phyloP scores from a whole-genome alignment of 2,888 invertebrate species.

The Machimus atricapillus region DNA sequence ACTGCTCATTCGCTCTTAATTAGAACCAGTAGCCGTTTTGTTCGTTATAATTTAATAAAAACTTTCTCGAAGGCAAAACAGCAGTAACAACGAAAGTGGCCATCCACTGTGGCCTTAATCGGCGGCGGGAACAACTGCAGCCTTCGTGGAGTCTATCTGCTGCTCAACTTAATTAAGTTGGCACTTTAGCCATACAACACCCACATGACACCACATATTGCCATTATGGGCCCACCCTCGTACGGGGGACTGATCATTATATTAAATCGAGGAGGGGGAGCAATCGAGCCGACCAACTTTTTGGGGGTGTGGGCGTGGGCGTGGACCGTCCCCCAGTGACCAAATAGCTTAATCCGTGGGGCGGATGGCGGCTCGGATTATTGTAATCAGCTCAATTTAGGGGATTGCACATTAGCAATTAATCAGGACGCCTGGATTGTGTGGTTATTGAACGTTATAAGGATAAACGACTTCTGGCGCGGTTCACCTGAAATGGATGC shows the following conservation, averaged over 20 bases:
- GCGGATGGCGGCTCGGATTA: background rate
- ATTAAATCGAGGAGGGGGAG: background rate
- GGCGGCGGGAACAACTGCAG: background rate
- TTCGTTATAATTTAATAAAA: background rate
- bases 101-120: background rate
- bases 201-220: slow-evolving; percentile 7
- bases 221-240: background rate
- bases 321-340: background rate
- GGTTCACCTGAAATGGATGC: background rate
- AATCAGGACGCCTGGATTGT: background rate
- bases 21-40: background rate
- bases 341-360: background rate
- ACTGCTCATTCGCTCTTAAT: background rate
- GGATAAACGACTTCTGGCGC: background rate
- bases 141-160: background rate
- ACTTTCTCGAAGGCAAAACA: background rate
- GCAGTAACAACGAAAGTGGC: background rate
- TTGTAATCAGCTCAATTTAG: background rate
- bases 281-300: background rate
- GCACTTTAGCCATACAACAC: background rate
- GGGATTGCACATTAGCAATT: background rate
- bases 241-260: background rate
- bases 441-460: background rate
- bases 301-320: background rate
- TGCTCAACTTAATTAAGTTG: background rate